phyloP scores from a whole-genome alignment of 2,797 vertebrate species.

The Lateolabrax maculatus region DNA sequence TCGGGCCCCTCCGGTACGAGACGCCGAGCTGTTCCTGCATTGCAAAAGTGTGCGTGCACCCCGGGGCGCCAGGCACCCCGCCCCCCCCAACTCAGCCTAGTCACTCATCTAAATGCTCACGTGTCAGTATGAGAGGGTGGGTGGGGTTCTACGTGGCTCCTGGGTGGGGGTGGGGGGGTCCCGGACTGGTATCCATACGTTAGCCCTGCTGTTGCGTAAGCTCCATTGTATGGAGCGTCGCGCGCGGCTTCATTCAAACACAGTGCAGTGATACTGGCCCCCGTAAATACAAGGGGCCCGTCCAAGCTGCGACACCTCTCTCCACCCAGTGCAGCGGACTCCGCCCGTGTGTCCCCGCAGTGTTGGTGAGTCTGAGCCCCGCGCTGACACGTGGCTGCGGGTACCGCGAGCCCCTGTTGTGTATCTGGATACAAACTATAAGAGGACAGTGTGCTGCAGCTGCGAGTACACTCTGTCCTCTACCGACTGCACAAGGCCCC shows the following conservation, averaged over 20 bases:
- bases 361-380: no score
- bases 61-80: slow-evolving; percentile 24
- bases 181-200: neutral
- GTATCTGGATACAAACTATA: no score
- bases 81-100: slow-evolving; percentile 34
- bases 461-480: slow-evolving; percentile 45
- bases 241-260: neutral
- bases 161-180: slow-evolving; percentile 29
- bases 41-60: neutral
- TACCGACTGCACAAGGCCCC: neutral
- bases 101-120: slow-evolving; percentile 73
- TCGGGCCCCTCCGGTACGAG: neutral
- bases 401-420: neutral
- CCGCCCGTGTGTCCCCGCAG: no score
- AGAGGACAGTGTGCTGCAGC: neutral
- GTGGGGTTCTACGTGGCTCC: slow-evolving; percentile 78
- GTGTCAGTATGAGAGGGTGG: slow-evolving; percentile 75
- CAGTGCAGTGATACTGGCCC: neutral
- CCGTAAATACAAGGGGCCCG: neutral
- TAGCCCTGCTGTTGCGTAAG: neutral
- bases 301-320: neutral
- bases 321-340: no score
- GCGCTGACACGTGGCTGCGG: slow-evolving; percentile 40
- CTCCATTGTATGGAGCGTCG: neutral
- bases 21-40: neutral